Evolutionary conservation across 37 sponge, comb jelly and placozoan genomes (phyloP).

Genomic region (Oopsacas minuta): DNA sequence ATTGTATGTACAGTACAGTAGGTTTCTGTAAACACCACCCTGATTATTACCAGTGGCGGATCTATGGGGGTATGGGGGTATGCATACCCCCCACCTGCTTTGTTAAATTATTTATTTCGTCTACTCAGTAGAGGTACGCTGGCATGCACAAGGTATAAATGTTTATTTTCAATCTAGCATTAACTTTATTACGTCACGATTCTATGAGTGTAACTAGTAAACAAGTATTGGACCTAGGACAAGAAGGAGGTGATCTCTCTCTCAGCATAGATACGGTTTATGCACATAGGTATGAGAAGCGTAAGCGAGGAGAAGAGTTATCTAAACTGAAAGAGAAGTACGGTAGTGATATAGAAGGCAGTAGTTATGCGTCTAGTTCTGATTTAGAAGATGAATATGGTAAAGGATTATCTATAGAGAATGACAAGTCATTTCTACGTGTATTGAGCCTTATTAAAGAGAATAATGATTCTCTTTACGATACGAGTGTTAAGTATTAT

Average conservation of each 20-base stretch:
- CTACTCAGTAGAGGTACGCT: no score
- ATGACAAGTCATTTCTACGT: constrained; percentile 65
- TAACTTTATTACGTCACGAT: neutral
- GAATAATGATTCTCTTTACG: constrained; percentile 48
- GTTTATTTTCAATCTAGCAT: no score
- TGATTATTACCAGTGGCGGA: no score
- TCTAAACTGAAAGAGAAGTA: constrained; percentile 49
- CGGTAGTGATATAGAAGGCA: constrained; percentile 19
- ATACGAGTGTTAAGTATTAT: constrained; percentile 32
- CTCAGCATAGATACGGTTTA: constrained; percentile 71
- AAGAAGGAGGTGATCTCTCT: constrained; percentile 21
- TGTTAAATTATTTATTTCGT: no score
- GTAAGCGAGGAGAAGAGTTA: constrained; percentile 60
- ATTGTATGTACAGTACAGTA: no score
- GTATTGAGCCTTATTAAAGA: constrained; percentile 66
- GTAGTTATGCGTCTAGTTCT: constrained; percentile 22
- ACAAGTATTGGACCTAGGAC: neutral
- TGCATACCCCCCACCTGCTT: no score
- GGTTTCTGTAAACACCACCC: no score
- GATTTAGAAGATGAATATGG: constrained; percentile 43
- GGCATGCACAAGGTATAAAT: no score
- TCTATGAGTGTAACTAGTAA: neutral
- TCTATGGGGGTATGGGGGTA: no score
- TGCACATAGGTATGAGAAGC: constrained; percentile 47
- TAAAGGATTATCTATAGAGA: constrained; percentile 38